Base-by-base conservation (phyloP, 2,888 invertebrate genomes). In the Opisthograptis luteolata region DNA sequence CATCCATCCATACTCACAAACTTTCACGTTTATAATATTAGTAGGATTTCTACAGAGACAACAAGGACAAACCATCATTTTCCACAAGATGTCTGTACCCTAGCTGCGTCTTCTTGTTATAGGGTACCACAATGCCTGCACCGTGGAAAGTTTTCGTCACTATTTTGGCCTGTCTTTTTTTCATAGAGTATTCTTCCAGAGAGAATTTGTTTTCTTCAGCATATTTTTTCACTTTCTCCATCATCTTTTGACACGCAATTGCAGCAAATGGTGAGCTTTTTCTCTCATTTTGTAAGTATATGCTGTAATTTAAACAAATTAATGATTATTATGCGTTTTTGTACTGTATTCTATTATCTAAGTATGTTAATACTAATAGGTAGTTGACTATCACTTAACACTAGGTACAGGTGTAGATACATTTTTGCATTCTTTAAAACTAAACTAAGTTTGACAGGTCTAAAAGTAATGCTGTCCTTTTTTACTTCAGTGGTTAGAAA, bases 81-180 rank as follows among this genome's bases (percentile, higher is more conserved):
- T 94, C 95, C 25, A 93, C 92, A 25, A 95, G 80, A 37, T 87
- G 94, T 55, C 99, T 92, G 76, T 99, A 99, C 0, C 99, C 99
- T 2, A 97, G 73, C 70, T 96, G 94, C 0, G 95, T 94, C 76
- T 95, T 95, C 70, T 94, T 94, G 66, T 97, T 92, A 46, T 94
- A 95, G 0, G 97, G 97, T 1, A 98, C 98, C 17, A 95, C 94
- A 66, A 98, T 93, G 9, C 98, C 98, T 30, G 94, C 94, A 46
- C 93, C 93, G 78, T 97, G 96, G 64, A 97, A 95, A 20, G 95
- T 94, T 76, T 92, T 94, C 0, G 95, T 87, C 0, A 96, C 93
- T 53, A 91, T 92, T 30, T 88, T 89, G 22, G 92, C 87, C n/a
- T 95, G 88, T 36, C 90, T 87, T 55, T 92, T 93, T 81, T 95